Evolutionary conservation across 2,113 vertebrate species (phyloP).

Genomic region (Melanocharis versteri): DNA sequence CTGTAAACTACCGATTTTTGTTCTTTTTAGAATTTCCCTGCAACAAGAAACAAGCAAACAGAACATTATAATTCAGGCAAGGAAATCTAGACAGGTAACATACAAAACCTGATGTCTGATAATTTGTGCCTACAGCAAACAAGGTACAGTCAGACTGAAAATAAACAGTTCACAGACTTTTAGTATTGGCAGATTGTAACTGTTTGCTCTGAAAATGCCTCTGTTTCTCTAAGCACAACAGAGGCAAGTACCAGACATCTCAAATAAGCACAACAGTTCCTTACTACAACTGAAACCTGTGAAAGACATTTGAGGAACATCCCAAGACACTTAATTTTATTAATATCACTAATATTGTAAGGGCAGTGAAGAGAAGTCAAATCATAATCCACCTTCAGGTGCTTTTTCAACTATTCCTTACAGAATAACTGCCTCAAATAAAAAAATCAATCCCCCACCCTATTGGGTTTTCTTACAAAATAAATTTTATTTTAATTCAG

Average conservation of each 20-base stretch:
- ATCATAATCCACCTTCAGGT: background rate
- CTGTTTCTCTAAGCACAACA: background rate
- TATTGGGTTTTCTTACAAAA: background rate
- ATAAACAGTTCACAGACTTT: background rate
- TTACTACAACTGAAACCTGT: background rate
- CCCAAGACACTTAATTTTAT: background rate
- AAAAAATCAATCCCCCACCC: background rate
- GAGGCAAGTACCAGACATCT: background rate
- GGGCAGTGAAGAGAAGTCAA: background rate
- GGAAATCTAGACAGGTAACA: background rate
- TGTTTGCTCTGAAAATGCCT: background rate
- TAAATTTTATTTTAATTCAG: background rate
- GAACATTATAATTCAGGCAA: background rate
- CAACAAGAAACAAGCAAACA: slow-evolving; percentile 13
- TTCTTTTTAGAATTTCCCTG: slow-evolving; percentile 96
- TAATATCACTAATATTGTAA: background rate
- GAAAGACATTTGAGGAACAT: background rate
- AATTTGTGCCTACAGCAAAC: background rate
- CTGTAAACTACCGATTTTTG: slow-evolving; percentile 85
- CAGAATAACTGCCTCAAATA: background rate
- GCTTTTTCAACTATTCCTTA: background rate
- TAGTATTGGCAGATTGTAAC: background rate
- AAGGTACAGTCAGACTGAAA: background rate
- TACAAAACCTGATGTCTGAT: background rate
- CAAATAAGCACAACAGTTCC: background rate